phyloP scores from a whole-genome alignment of 2,888 invertebrate genomes.

The Metallyticus violacea region DNA sequence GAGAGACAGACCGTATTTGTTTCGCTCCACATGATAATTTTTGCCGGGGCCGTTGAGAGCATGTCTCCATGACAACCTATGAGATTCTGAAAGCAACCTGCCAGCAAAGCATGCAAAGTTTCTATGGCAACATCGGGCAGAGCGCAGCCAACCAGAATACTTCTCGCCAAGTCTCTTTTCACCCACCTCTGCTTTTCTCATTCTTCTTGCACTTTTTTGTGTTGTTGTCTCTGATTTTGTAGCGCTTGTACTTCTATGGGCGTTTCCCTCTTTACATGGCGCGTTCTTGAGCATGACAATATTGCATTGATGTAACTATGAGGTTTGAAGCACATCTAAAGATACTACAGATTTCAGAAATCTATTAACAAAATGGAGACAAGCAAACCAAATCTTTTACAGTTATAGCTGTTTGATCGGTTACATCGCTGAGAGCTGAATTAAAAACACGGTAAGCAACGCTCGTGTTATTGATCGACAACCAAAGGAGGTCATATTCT shows the following conservation, averaged over 20 bases:
- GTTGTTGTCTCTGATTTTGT: neutral
- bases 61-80: neutral
- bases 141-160: neutral
- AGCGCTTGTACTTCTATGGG: neutral
- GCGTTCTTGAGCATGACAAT: neutral
- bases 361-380: no score
- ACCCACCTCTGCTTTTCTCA: neutral
- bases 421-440: no score
- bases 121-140: slow-evolving; percentile 6
- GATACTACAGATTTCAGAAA: no score
- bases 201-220: neutral
- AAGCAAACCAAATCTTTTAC: no score
- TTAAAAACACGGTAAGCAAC: no score
- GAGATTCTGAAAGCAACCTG: neutral
- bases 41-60: neutral
- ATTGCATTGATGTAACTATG: no score
- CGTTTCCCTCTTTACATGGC: no score
- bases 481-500: no score
- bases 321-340: no score
- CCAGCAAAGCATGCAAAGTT: neutral
- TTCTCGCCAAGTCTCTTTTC: neutral
- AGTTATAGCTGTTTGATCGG: no score
- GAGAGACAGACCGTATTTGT: neutral
- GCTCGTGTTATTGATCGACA: no score
- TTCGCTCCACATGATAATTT: neutral